Evolutionary conservation across 2,113 vertebrate species (phyloP).

Genomic region (Python bivittatus): DNA sequence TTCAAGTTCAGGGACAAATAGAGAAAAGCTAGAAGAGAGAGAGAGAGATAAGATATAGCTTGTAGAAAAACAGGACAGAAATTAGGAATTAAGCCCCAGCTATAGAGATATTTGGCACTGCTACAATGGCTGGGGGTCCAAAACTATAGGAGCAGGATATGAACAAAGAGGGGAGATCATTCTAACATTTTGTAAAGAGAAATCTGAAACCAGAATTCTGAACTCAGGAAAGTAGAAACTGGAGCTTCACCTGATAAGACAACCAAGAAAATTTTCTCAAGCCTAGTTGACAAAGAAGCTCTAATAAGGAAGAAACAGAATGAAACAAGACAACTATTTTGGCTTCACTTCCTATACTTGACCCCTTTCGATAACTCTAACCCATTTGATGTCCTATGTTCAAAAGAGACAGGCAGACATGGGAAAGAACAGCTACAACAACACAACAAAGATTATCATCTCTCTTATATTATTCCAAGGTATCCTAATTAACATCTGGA

Average conservation of each 20-base stretch:
- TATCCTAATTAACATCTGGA: background rate
- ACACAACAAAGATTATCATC: too few species aligned
- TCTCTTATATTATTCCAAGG: background rate
- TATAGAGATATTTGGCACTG: background rate
- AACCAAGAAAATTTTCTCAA: too few species aligned
- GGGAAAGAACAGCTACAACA: background rate
- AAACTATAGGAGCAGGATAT: background rate
- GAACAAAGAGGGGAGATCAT: background rate
- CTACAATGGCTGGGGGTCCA: background rate
- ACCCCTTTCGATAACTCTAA: background rate
- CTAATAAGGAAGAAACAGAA: background rate
- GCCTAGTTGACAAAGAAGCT: too few species aligned
- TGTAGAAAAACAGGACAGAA: background rate
- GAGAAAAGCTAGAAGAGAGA: background rate
- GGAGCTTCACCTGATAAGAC: too few species aligned
- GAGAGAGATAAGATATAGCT: background rate
- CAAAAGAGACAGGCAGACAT: background rate
- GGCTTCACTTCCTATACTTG: background rate
- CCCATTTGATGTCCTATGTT: background rate
- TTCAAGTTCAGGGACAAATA: background rate
- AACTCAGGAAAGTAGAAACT: too few species aligned
- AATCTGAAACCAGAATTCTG: too few species aligned
- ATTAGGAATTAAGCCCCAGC: too few species aligned
- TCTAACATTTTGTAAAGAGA: background rate
- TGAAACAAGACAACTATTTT: background rate